phyloP scores from a whole-genome alignment of 1,140 invertebrate species.

The Platyscapa corneri region DNA sequence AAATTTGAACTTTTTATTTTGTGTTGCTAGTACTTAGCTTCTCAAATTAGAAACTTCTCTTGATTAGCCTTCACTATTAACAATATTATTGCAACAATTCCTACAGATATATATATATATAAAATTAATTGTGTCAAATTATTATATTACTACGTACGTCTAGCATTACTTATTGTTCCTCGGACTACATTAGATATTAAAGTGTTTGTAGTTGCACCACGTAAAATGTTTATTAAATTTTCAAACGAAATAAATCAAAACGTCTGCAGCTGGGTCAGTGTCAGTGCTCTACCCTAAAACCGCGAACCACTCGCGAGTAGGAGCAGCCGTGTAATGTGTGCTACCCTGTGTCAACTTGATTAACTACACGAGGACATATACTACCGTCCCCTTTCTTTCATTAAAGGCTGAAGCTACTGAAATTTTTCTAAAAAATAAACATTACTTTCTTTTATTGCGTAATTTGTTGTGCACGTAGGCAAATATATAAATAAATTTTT shows the following conservation, averaged over 20 bases:
- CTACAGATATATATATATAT: too few relatives aligned
- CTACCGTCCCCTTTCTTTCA: not conserved
- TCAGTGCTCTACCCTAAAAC: constrained; percentile 4
- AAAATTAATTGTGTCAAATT: too few relatives aligned
- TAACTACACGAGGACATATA: constrained; percentile 36
- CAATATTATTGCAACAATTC: too few relatives aligned
- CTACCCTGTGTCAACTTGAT: constrained; percentile 45
- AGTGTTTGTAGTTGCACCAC: not conserved
- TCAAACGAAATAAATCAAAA: constrained; percentile 40
- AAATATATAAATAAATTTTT: not conserved
- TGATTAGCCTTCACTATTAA: too few relatives aligned
- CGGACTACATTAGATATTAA: not conserved
- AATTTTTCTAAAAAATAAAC: constrained; percentile 8
- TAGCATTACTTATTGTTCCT: too few relatives aligned
- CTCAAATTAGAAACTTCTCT: too few relatives aligned
- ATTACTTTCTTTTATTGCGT: not conserved
- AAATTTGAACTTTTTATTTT: too few relatives aligned
- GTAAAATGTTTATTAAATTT: constrained; percentile 29
- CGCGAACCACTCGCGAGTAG: not conserved
- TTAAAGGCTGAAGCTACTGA: not conserved
- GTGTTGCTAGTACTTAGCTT: too few relatives aligned
- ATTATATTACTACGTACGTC: too few relatives aligned
- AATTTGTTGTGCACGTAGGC: not conserved
- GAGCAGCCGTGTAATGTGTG: constrained; percentile 3
- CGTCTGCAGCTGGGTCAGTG: constrained; percentile 1